Base-by-base conservation (phyloP, 2,888 invertebrate species). In the Amblyjoppa proteus region DNA sequence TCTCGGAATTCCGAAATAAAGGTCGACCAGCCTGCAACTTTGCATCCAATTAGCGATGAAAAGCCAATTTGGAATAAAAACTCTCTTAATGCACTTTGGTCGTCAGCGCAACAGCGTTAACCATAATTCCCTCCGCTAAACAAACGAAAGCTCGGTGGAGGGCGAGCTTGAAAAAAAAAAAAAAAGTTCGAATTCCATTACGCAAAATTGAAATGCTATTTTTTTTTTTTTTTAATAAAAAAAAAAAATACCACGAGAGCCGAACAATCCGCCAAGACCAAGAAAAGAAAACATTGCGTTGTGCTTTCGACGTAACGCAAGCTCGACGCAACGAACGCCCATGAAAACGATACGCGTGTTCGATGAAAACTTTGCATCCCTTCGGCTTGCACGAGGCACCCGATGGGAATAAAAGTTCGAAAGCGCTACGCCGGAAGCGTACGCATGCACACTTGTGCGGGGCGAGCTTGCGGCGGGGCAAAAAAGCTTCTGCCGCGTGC, bases 1-100 rank as follows among this genome's bases (percentile, higher is more conserved):
- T 9, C 11, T 41, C 41, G 41, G 9, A 9, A 31, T 25, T 16
- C 31, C 13, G 28, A 61, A 31, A 61, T 3, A 31, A 61, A 28
- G 25, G 28, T 31, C 25, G 31, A 11, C 28, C 5, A 61, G 28
- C 28, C 11, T 11, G 4, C 1, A 2, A 61, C 28, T 25, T 31
- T 61, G 61, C 11, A 61, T 25, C 61, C 6, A 70, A n/a, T 49
- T 51, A 70, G 16, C 31, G 28, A 13, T 16, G 25, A 56, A 25
- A 45, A 74, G 41, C 61, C 25, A 20, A 61, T 61, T 45, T 28
- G 20, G 45, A 41, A 41, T 41, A 73, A 74, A 74, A 74, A 74
- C 58, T 74, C 31, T 25, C 58, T 31, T 25, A 13, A 61, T 28
- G 58, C 58, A 11, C 1, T 31, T 28, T 13, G 25, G 28, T 1